These are phyloP conservation scores for Coelopa frigida DNA, from an alignment of 1,140 invertebrate species.

Conservation along the genomic window DNA sequence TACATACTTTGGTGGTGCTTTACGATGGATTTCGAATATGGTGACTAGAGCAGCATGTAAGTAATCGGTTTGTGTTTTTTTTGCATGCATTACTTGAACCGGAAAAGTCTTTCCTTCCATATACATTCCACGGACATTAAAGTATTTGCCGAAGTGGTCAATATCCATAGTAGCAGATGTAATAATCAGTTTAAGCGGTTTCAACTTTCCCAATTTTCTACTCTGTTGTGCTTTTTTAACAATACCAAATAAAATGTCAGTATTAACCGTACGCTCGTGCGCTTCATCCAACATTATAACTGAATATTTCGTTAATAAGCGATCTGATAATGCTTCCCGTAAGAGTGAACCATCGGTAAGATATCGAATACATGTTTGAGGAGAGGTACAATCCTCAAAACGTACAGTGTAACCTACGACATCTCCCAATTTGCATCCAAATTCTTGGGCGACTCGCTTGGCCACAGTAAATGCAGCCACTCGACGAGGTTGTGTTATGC, in stretches of 20 bases:
- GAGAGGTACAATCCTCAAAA: constrained; percentile 74
- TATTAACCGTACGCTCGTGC: constrained; percentile 93
- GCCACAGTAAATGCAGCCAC: constrained; percentile 90
- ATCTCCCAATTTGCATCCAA: constrained; percentile 55
- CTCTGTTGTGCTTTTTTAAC: constrained; percentile 70
- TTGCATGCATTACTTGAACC: constrained; percentile 72
- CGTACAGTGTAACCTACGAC: constrained; percentile 70
- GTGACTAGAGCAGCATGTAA: constrained; percentile 72
- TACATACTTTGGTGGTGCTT: constrained; percentile 70
- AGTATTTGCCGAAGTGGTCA: constrained; percentile 87
- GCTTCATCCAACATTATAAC: constrained; percentile 93
- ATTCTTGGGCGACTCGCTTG: constrained; percentile 77
- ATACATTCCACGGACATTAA: constrained; percentile 79
- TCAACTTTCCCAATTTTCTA: constrained; percentile 53
- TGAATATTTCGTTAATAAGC: constrained; percentile 61
- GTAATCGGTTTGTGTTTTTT: constrained; percentile 77
- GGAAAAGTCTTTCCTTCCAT: constrained; percentile 83
- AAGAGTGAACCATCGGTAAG: constrained; percentile 89
- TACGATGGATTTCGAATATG: constrained; percentile 84
- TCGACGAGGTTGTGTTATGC: constrained; percentile 80
- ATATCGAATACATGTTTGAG: constrained; percentile 71
- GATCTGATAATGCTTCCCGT: constrained; percentile 70
- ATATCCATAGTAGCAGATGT: constrained; percentile 97
- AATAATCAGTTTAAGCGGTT: constrained; percentile 67
- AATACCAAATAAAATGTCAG: constrained; percentile 85